Evolutionary conservation across 2,797 vertebrate genomes (phyloP), one percentile per base, ranked within the genome.

Genomic region (Tachyglossus aculeatus): DNA sequence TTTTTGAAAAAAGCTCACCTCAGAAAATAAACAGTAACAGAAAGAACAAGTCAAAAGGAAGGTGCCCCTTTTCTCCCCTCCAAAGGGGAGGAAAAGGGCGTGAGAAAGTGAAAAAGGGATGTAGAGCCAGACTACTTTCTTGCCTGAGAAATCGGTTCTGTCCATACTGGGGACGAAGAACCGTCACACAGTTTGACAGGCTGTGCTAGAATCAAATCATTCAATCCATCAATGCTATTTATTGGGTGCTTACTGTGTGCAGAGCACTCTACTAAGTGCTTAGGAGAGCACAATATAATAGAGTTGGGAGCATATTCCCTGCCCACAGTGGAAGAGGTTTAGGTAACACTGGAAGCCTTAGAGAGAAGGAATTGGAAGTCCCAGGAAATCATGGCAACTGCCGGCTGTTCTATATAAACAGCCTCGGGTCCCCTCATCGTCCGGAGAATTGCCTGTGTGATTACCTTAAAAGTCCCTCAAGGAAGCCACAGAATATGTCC

Each of bases 401-500:
- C 68, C 77, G 81, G 43, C 21, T 83, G 39, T 40, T 85, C 74
- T 37, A 74, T 29, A 72, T 59, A 85, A 80, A 36, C 75, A 67
- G 54, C 68, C 63, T 52, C 32, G 66, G 24, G 25, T 84, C n/a
- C 36, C 65, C 39, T 67, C 57, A 74, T 65, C 65, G 82, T 66
- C 66, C 57, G 61, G 72, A 83, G 71, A 87, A 60, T 57, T 41
- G 71, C 76, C 47, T 80, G 86, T 87, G 75, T 85, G 82, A 87
- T 87, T 78, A 82, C 41, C 47, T 75, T 59, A 65, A 44, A 82
- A 74, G 78, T 51, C 81, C 67, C 69, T 60, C 33, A 48, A 53
- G 81, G 47, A 88, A 82, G 56, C 57, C 74, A 83, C 45, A 56
- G 51, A 71, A 78, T 48, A 32, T 72, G 24, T 67, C 63, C 70